Base-by-base conservation (phyloP, 2,797 vertebrate species). In the Sebastes kiyomatsui region DNA sequence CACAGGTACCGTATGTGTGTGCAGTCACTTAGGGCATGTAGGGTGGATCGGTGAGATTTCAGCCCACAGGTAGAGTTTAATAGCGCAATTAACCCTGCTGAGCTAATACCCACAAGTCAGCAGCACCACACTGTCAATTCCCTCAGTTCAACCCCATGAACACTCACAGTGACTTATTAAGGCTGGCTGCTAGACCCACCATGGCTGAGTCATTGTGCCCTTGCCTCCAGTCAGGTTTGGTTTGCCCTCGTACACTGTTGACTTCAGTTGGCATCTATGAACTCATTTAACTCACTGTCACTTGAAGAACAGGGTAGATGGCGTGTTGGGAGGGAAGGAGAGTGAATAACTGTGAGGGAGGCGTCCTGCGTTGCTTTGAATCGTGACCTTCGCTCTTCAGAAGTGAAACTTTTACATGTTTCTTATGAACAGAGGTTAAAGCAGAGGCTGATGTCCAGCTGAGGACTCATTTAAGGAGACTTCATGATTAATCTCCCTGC, bases 211-310 rank as follows among this genome's bases (percentile, higher is more conserved):
- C 88, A 87, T 67, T 77, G 84, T 79, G 86, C 69, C 87, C 84
- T 90, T 88, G 86, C 91, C 87, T 91, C 85, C 66, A 90, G 90
- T 83, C 84, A 89, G 80, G 82, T 90, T 92, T 30, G 87, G 87
- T 87, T 86, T 83, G 81, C 83, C 75, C 83, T 82, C 74, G 38
- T 67, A 78, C 66, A 42, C 80, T 85, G 59, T 72, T 84, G 83
- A 88, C 88, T 90, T 81, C 76, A 83, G 67, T 76, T 85, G 86
- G 79, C 80, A 83, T 84, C 83, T 75, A 79, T 89, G 80, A 90
- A 88, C 84, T 89, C 79, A 82, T 89, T 88, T 84, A 83, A 72
- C 71, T 73, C 65, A 27, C 66, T 83, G 60, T 89, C 83, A 75
- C 77, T 79, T 58, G 77, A 86, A 73, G 42, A 72, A 42, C 52